Evolutionary conservation across 2,113 vertebrate genomes (phyloP).

Genomic region (Loxodonta africana): DNA sequence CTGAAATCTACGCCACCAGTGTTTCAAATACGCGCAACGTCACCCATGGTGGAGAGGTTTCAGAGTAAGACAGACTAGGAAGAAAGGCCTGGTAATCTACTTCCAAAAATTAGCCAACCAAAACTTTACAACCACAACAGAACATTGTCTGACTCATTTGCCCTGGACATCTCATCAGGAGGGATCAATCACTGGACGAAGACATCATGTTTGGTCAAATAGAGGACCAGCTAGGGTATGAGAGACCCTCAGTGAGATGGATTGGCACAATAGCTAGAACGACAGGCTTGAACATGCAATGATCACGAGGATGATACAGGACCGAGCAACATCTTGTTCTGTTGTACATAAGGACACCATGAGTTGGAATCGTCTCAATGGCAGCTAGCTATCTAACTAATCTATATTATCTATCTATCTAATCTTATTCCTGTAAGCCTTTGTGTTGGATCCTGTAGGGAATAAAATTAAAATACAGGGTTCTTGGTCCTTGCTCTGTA

Average conservation of each 20-base stretch:
- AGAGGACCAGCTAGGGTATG: neutral
- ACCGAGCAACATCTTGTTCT: neutral
- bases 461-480: slow-evolving; percentile 39
- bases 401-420: neutral
- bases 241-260: neutral
- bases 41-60: neutral
- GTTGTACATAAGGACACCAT: neutral
- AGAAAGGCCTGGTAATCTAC: neutral
- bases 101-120: neutral
- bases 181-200: neutral
- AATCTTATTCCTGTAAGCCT: neutral
- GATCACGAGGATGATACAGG: neutral
- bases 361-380: neutral
- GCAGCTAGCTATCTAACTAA: neutral
- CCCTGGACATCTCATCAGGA: neutral
- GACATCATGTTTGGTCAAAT: neutral
- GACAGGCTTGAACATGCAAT: neutral
- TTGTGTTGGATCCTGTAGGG: neutral
- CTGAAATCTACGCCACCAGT: neutral
- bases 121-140: neutral
- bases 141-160: neutral
- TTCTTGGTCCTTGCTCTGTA: neutral
- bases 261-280: neutral
- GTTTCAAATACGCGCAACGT: neutral
- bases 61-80: neutral